These are phyloP conservation scores for Phyllostomus discolor DNA, from an alignment of 2,113 vertebrate genomes.

Conservation along the genomic window DNA sequence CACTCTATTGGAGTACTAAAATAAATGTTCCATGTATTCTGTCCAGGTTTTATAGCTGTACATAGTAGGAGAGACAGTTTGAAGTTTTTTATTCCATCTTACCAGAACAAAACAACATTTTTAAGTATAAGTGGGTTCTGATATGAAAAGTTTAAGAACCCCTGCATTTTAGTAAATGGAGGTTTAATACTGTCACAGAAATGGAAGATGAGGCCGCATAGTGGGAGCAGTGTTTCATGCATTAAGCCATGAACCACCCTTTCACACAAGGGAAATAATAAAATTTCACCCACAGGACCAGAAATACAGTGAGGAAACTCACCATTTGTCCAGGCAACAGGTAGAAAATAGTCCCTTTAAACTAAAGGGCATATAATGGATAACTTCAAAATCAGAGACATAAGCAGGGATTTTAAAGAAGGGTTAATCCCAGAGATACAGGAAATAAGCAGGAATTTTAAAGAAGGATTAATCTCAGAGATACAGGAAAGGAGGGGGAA, in stretches of 20 bases:
- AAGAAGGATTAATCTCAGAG: too few relatives aligned
- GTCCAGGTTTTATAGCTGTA: background rate
- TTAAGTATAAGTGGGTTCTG: background rate
- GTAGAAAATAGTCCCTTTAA: too few relatives aligned
- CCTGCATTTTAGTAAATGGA: background rate
- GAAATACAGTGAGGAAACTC: background rate
- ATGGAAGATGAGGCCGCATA: background rate
- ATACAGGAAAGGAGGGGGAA: background rate
- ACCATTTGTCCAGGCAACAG: too few relatives aligned
- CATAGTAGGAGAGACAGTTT: background rate
- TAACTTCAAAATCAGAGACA: background rate
- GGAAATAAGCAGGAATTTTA: background rate
- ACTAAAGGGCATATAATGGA: background rate
- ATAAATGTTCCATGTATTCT: background rate
- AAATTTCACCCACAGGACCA: background rate
- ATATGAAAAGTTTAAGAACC: background rate
- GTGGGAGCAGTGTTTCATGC: background rate
- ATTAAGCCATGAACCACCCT: background rate
- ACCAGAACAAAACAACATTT: background rate
- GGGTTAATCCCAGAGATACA: background rate
- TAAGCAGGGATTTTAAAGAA: background rate
- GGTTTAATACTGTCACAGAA: conserved; percentile 3
- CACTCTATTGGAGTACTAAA: background rate
- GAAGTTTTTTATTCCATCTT: background rate
- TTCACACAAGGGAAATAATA: background rate